Evolutionary conservation across 92 coral and sea anemone species (phyloP).

Genomic region (Galaxea fascicularis): DNA sequence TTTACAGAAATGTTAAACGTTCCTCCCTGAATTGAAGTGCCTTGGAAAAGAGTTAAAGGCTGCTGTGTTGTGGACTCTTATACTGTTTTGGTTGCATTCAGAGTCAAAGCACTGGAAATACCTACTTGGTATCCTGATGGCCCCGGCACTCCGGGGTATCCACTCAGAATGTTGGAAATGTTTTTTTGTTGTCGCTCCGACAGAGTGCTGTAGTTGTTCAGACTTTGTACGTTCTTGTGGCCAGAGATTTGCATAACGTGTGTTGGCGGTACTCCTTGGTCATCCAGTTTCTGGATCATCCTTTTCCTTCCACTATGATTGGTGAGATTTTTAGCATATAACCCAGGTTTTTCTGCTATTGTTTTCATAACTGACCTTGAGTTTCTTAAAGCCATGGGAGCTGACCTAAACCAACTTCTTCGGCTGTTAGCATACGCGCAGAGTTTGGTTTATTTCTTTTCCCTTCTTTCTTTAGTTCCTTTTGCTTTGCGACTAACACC

Average conservation of each 20-base stretch:
- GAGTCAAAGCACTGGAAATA: constrained; percentile 39
- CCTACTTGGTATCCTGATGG: constrained; percentile 15
- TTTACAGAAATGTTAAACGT: constrained; percentile 15
- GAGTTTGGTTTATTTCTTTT: no score
- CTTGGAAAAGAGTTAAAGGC: constrained; percentile 9
- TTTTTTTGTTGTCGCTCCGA: constrained; percentile 51
- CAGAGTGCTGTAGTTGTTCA: constrained; percentile 56
- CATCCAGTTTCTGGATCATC: no score
- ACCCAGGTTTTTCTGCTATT: constrained; percentile 36
- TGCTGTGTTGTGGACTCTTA: no score
- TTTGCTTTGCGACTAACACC: no score
- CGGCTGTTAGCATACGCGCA: no score
- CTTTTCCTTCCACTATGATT: constrained; percentile 65
- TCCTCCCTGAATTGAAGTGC: background rate
- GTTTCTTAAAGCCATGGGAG: constrained; percentile 58
- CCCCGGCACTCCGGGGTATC: background rate
- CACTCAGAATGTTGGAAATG: constrained; percentile 49
- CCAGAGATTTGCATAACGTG: constrained; percentile 68
- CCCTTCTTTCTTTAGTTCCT: no score
- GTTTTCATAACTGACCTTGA: constrained; percentile 60
- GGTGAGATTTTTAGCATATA: constrained; percentile 25
- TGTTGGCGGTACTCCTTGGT: no score
- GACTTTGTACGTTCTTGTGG: constrained; percentile 57
- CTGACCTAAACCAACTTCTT: constrained; percentile 40
- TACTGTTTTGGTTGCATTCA: constrained; percentile 10